Percentiles rank a stretch among this genome's conserved stretches.
Conservation (phyloP, 1,140 invertebrate genomes). For the Ericerus pela region DNA sequence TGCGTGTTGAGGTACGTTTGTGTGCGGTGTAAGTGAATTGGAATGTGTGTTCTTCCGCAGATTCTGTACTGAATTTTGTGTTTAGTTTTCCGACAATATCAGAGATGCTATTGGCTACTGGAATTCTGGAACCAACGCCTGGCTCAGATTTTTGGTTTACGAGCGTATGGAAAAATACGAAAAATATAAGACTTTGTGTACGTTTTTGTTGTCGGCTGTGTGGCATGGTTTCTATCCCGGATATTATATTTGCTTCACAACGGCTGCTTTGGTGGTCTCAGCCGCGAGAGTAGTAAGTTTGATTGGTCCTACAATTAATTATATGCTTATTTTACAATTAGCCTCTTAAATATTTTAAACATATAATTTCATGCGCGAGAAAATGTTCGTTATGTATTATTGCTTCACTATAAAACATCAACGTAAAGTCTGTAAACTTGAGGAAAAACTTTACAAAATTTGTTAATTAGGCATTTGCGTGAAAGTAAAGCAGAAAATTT, state of each 20-base stretch:
- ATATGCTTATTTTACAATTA: too few species aligned
- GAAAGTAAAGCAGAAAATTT: too few species aligned
- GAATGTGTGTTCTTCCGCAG: neutral
- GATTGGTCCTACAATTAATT: too few species aligned
- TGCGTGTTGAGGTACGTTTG: constrained; percentile 73
- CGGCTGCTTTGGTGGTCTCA: constrained; percentile 71
- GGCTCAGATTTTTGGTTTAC: constrained; percentile 76
- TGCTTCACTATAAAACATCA: too few species aligned
- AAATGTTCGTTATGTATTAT: too few species aligned
- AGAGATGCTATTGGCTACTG: constrained; percentile 67
- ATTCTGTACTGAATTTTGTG: constrained; percentile 18
- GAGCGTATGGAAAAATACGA: constrained; percentile 46
- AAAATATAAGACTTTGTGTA: constrained; percentile 41
- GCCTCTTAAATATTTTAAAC: too few species aligned
- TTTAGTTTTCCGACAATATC: constrained; percentile 59
- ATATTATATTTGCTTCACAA: constrained; percentile 89
- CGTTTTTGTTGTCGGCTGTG: constrained; percentile 75
- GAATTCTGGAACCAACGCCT: constrained; percentile 83
- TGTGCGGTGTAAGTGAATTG: too few species aligned
- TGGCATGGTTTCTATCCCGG: constrained; percentile 98
- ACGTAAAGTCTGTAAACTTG: too few species aligned
- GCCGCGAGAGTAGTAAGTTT: constrained; percentile 56
- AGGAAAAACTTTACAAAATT: too few species aligned
- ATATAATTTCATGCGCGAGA: too few species aligned
- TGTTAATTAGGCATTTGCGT: too few species aligned